Conservation (phyloP, 2,888 invertebrate species). For the Brachynemurus nebulosus region DNA sequence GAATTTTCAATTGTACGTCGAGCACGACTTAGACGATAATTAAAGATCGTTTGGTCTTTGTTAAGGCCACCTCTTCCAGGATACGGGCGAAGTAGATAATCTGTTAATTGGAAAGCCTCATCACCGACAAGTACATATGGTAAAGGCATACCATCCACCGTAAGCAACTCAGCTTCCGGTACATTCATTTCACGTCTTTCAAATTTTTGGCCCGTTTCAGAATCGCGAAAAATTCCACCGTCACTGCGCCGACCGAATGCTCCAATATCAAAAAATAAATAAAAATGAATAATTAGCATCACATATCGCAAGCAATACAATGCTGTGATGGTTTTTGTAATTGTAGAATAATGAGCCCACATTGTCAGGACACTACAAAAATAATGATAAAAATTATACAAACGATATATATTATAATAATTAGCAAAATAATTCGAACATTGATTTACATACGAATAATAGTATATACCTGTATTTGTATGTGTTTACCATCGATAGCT, state of each 20-base stretch:
- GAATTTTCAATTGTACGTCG: constrained; percentile 15
- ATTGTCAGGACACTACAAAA: constrained; percentile 14
- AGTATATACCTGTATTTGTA: not conserved
- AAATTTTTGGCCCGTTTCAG: constrained; percentile 1
- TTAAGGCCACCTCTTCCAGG: constrained; percentile 9
- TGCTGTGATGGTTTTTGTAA: constrained; percentile 16
- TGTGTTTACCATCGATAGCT: constrained; percentile 5
- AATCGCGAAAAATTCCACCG: not conserved
- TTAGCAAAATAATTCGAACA: too few relatives aligned
- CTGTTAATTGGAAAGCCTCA: constrained; percentile 14
- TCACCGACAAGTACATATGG: constrained; percentile 16
- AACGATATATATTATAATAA: not conserved
- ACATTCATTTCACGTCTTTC: not conserved
- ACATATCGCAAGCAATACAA: constrained; percentile 15
- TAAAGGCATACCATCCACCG: constrained; percentile 5
- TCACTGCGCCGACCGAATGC: not conserved
- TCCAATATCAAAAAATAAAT: not conserved
- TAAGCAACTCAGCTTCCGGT: not conserved
- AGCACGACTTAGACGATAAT: constrained; percentile 14
- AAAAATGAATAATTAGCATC: constrained; percentile 3
- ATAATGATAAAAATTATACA: not conserved
- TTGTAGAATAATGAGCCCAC: constrained; percentile 15
- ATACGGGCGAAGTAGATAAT: constrained; percentile 15
- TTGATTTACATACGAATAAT: too few relatives aligned
- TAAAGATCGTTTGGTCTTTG: constrained; percentile 12